Percentiles rank a stretch among this genome's conserved stretches.
phyloP scores from a whole-genome alignment of 2,113 vertebrate species.

The Diadophis punctatus region DNA sequence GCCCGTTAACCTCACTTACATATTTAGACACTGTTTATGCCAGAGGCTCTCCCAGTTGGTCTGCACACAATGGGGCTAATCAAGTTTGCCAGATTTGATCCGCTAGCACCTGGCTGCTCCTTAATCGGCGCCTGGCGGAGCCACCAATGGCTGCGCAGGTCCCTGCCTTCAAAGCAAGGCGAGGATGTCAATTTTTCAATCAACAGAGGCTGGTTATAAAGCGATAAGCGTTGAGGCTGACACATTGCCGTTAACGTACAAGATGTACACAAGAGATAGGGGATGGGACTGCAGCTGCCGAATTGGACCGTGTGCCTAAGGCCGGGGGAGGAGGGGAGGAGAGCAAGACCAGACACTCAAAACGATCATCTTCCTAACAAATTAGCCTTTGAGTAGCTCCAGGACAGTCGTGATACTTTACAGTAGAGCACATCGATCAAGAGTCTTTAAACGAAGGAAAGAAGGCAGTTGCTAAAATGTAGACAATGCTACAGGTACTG shows the following conservation, averaged over 20 bases:
- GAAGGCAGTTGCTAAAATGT: background rate
- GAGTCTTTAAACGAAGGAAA: background rate
- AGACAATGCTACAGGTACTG: background rate
- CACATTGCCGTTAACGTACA: conserved; percentile 10
- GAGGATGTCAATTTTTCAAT: conserved; percentile 9
- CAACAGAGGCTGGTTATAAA: background rate
- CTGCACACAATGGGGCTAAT: background rate
- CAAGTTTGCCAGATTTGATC: background rate
- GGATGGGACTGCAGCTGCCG: background rate
- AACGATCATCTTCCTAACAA: background rate
- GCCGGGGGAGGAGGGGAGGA: background rate
- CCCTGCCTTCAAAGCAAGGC: background rate
- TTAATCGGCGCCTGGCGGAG: background rate
- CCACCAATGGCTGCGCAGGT: background rate
- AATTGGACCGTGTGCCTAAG: background rate
- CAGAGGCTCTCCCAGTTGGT: background rate
- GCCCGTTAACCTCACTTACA: background rate
- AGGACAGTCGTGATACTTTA: background rate
- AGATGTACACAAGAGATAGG: conserved; percentile 30
- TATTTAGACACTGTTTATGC: background rate
- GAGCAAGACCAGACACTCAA: background rate
- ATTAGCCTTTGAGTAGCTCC: background rate
- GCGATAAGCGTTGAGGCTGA: background rate
- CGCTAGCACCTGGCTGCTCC: background rate
- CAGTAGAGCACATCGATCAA: background rate